These are phyloP conservation scores for Periphyllus acericola DNA, from an alignment of 2,888 invertebrate species.

Conservation along the genomic window DNA sequence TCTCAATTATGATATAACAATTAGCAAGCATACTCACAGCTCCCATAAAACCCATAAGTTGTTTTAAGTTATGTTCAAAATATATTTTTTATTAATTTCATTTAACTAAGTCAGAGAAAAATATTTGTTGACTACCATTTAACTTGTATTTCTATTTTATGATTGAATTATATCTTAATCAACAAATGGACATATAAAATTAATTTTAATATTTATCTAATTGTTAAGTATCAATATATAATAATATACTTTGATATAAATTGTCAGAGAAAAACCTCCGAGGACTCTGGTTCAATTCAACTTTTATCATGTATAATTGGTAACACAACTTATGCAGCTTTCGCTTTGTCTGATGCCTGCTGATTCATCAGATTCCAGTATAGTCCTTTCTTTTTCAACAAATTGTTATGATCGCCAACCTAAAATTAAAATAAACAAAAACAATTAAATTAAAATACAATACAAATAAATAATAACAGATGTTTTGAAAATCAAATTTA, in stretches of 20 bases:
- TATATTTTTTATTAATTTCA: too few species aligned
- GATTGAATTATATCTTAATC: too few species aligned
- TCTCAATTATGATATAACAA: too few species aligned
- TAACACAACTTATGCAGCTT: slow-evolving; percentile 35
- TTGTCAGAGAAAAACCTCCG: neutral
- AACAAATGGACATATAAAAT: neutral
- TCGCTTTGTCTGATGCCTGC: slow-evolving; percentile 68
- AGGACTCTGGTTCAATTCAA: neutral
- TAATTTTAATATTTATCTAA: neutral
- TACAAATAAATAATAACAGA: neutral
- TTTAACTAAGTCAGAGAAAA: too few species aligned
- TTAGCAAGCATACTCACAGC: too few species aligned
- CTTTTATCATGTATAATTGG: neutral
- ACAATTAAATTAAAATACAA: neutral
- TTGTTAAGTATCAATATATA: neutral
- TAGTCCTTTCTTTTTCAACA: slow-evolving; percentile 81
- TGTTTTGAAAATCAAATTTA: too few species aligned
- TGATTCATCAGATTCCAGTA: slow-evolving; percentile 88
- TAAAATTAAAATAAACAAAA: slow-evolving; percentile 68
- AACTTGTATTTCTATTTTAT: too few species aligned
- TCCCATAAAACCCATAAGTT: too few species aligned
- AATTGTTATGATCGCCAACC: slow-evolving; percentile 85
- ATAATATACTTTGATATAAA: neutral
- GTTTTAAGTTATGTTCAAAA: too few species aligned
- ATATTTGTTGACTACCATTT: too few species aligned